phyloP scores from a whole-genome alignment of 2,888 invertebrate genomes.

The Dysmachus trigonus region DNA sequence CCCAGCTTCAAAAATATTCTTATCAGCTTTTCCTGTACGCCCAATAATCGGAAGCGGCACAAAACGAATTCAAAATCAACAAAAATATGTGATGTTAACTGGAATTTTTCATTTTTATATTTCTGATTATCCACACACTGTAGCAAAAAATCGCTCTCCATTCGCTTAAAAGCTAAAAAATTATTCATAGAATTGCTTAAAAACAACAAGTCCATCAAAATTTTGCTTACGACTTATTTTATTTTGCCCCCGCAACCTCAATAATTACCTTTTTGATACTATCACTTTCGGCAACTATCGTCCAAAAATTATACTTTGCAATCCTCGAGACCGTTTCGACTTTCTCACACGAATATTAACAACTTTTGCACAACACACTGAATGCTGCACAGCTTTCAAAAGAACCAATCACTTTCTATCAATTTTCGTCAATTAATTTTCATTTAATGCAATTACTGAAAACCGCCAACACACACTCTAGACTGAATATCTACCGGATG shows the following conservation, averaged over 20 bases:
- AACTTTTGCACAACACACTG: not conserved
- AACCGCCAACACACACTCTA: not conserved
- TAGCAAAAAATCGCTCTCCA: not conserved
- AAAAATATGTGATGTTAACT: not conserved
- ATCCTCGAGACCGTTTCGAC: not conserved
- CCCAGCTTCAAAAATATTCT: not conserved
- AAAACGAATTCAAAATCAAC: not conserved
- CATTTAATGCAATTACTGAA: not conserved
- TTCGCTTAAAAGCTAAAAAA: too few relatives aligned
- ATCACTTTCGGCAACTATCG: not conserved
- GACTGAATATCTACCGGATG: not conserved
- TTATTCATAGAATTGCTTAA: not conserved
- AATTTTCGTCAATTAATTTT: not conserved
- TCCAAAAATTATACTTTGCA: not conserved
- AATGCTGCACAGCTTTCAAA: not conserved
- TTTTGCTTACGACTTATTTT: not conserved
- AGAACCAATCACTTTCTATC: not conserved
- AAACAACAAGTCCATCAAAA: not conserved
- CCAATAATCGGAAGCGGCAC: not conserved
- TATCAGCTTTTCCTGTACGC: not conserved
- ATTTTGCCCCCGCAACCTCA: not conserved
- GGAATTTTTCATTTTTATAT: too few relatives aligned
- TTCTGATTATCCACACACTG: too few relatives aligned
- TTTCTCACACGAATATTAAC: not conserved
- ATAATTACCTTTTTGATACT: not conserved